Percentiles rank a stretch among this genome's conserved stretches.
These are phyloP conservation scores for Phyllopteryx taeniolatus DNA, from an alignment of 2,113 vertebrate genomes.

Conservation along the genomic window DNA sequence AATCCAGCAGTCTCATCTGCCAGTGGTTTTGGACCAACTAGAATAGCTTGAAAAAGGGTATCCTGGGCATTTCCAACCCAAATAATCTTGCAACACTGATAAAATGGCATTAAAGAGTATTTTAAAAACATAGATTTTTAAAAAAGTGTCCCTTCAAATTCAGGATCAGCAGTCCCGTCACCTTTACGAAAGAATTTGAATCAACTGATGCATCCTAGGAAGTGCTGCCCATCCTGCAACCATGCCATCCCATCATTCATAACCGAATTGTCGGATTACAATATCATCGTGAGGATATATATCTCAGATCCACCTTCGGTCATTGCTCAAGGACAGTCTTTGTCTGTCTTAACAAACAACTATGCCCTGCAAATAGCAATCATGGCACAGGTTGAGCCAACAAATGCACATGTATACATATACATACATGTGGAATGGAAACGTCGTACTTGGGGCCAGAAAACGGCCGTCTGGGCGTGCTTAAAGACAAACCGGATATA, in stretches of 20 bases:
- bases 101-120: too few relatives aligned
- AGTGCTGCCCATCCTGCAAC: too few relatives aligned
- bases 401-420: background rate
- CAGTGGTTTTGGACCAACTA: too few relatives aligned
- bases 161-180: background rate
- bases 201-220: background rate
- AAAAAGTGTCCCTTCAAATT: background rate
- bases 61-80: too few relatives aligned
- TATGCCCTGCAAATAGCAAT: too few relatives aligned
- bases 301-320: too few relatives aligned
- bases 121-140: too few relatives aligned
- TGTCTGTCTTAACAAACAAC: background rate
- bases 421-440: background rate
- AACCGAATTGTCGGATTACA: background rate
- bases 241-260: background rate
- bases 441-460: slow-evolving; percentile 28
- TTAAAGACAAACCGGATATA: slow-evolving; percentile 58
- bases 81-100: too few relatives aligned
- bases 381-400: background rate
- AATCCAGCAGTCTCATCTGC: too few relatives aligned
- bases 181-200: background rate
- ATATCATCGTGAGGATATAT: background rate
- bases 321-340: too few relatives aligned
- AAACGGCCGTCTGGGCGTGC: background rate
- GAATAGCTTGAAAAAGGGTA: too few relatives aligned